These are phyloP conservation scores for Oreonectes daqikongensis DNA, from an alignment of 2,797 vertebrate genomes.

Conservation along the genomic window DNA sequence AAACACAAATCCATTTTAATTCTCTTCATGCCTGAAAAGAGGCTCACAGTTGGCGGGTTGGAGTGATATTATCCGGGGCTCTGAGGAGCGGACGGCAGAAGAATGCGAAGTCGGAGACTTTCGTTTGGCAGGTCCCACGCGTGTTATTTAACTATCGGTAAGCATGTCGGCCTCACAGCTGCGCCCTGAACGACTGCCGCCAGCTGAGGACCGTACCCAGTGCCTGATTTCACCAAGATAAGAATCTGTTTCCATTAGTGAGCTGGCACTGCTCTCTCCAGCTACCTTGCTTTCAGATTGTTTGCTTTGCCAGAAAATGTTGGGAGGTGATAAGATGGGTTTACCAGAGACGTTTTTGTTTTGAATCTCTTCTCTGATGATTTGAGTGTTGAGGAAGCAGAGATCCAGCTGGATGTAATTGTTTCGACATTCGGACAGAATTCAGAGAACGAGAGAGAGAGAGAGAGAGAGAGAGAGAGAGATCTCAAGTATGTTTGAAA, in stretches of 20 bases:
- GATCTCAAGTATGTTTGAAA: slow-evolving; percentile 52
- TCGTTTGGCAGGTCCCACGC: slow-evolving; percentile 65
- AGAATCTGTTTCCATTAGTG: slow-evolving; percentile 56
- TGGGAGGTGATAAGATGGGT: slow-evolving; percentile 22
- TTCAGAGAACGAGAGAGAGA: slow-evolving; percentile 27
- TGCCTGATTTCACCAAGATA: slow-evolving; percentile 53
- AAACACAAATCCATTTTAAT: slow-evolving; percentile 58
- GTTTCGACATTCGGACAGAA: slow-evolving; percentile 47
- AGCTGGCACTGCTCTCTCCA: slow-evolving; percentile 14
- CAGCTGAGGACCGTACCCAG: slow-evolving; percentile 65
- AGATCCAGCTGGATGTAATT: slow-evolving; percentile 31
- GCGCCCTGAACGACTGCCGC: slow-evolving; percentile 66
- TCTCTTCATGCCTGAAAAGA: slow-evolving; percentile 60
- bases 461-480: slow-evolving; percentile 41
- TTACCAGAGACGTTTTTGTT: slow-evolving; percentile 28
- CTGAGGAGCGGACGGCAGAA: slow-evolving; percentile 44
- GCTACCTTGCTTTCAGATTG: slow-evolving; percentile 14
- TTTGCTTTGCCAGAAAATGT: slow-evolving; percentile 5
- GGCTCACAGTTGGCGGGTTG: slow-evolving; percentile 41
- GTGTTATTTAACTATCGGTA: slow-evolving; percentile 74
- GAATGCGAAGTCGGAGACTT: slow-evolving; percentile 67
- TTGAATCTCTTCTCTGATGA: slow-evolving; percentile 22
- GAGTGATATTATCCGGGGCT: slow-evolving; percentile 41
- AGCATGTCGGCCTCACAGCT: slow-evolving; percentile 71
- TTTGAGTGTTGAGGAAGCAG: slow-evolving; percentile 11